A percentile compares a stretch with the other conserved stretches of the same genome.
Conservation (phyloP, 2,888 invertebrate species). For the Pterostichus madidus region DNA sequence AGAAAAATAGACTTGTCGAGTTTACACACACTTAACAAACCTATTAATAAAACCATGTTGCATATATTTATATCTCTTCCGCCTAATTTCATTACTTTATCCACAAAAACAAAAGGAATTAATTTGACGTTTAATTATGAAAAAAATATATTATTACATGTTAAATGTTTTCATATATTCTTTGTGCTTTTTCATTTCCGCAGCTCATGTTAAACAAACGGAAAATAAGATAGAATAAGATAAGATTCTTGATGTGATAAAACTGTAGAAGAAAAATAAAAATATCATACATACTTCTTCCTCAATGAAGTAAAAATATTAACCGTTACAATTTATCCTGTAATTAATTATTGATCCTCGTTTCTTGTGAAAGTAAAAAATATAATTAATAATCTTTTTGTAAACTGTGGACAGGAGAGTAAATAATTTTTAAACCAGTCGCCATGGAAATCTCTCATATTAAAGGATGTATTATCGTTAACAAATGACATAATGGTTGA, state of each 20-base stretch:
- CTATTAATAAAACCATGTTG: slow-evolving; percentile 48
- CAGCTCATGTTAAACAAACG: neutral
- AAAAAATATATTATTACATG: slow-evolving; percentile 32
- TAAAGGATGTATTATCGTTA: neutral
- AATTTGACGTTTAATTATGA: neutral
- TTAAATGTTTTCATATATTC: slow-evolving; percentile 18
- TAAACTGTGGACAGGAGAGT: neutral
- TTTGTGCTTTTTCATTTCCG: slow-evolving; percentile 21
- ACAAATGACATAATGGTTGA: slow-evolving; percentile 2
- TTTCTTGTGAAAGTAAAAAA: slow-evolving; percentile 3
- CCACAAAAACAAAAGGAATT: slow-evolving; percentile 15
- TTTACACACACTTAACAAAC: slow-evolving; percentile 60
- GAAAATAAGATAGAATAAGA: too few species aligned
- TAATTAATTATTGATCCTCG: neutral
- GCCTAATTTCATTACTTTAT: slow-evolving; percentile 50
- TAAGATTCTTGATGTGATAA: too few species aligned
- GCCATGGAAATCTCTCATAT: neutral
- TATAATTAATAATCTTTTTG: neutral
- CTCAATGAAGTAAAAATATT: too few species aligned
- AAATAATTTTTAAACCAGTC: neutral
- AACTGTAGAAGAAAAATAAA: neutral
- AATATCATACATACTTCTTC: too few species aligned
- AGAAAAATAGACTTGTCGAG: slow-evolving; percentile 62
- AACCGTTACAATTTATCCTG: neutral
- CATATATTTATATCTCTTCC: slow-evolving; percentile 61